These are phyloP conservation scores for Alectura lathami DNA, from an alignment of 2,113 vertebrate species.

Conservation along the genomic window DNA sequence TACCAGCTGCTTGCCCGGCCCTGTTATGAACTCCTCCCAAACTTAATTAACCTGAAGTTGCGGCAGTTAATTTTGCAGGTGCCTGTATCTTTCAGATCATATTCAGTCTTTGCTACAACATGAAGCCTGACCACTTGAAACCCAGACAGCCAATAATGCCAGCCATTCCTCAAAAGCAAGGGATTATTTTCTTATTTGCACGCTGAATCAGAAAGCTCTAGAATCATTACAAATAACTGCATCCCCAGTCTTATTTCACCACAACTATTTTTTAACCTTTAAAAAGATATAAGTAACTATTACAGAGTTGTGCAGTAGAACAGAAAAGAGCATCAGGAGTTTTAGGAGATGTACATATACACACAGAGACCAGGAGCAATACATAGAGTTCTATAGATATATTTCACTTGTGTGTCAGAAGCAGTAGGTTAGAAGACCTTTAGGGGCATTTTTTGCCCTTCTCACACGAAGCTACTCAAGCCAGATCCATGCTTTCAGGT, in stretches of 20 bases:
- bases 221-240: background rate
- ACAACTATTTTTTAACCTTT: background rate
- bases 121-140: background rate
- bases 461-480: background rate
- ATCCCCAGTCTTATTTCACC: background rate
- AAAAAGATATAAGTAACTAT: background rate
- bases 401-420: background rate
- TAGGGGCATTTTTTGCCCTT: background rate
- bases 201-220: background rate
- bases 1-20: background rate
- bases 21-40: background rate
- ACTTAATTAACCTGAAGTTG: background rate
- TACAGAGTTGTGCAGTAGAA: background rate
- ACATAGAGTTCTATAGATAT: background rate
- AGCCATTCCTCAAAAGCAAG: background rate
- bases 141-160: background rate
- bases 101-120: background rate
- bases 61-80: background rate
- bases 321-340: background rate
- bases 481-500: background rate
- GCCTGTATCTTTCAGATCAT: background rate
- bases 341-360: background rate
- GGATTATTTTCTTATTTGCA: background rate
- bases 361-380: background rate
- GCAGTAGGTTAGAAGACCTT: background rate